A percentile compares a stretch with the other conserved stretches of the same genome.
Evolutionary conservation across 2,888 invertebrate genomes (phyloP).

Genomic region (Athalia rosae): DNA sequence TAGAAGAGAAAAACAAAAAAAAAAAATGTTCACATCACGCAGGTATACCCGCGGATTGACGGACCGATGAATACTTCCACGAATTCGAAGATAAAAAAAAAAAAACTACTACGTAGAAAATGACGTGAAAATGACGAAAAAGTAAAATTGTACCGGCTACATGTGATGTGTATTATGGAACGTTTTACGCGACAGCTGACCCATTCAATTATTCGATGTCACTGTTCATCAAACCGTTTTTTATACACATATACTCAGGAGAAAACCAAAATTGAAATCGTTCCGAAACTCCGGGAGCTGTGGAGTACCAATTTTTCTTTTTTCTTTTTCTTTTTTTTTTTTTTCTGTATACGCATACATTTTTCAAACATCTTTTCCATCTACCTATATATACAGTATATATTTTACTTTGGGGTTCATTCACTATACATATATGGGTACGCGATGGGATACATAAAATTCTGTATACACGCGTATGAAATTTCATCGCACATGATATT

Average conservation of each 20-base stretch:
- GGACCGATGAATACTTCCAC: conserved; percentile 33
- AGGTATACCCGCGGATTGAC: conserved; percentile 12
- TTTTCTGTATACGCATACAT: background rate
- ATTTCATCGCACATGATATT: no score
- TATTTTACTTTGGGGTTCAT: no score
- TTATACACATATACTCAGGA: conserved; percentile 7
- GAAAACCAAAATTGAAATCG: conserved; percentile 24
- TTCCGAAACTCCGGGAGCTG: background rate
- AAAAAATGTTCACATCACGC: background rate
- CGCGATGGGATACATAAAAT: no score
- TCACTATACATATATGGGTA: no score
- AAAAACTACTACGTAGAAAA: background rate
- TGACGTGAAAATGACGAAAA: background rate
- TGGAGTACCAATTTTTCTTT: background rate
- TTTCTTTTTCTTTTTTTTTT: background rate
- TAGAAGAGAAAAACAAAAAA: background rate
- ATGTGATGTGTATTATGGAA: conserved; percentile 4
- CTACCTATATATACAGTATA: no score
- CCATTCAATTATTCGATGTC: conserved; percentile 38
- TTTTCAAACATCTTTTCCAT: no score
- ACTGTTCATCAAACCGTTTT: conserved; percentile 27
- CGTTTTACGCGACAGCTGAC: conserved; percentile 22
- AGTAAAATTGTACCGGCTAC: background rate
- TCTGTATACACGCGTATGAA: no score
- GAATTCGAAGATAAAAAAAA: conserved; percentile 1